Base-by-base conservation (phyloP, 92 coral and sea anemone genomes). In the Phenganax marumi region DNA sequence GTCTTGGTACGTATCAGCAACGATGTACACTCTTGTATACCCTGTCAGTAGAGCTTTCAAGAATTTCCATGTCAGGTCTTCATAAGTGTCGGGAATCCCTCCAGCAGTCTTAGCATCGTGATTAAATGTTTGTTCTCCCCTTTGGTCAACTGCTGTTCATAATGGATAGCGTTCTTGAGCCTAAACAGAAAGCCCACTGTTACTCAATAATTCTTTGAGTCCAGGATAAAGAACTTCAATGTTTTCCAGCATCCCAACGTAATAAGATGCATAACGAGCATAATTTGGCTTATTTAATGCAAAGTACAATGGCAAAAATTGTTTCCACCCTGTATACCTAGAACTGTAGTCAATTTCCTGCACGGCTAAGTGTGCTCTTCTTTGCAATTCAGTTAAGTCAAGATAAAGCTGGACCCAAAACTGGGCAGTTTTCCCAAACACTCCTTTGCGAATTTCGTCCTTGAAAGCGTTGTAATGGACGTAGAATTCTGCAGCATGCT, bases 391-490 rank as follows among this genome's bases (percentile, higher is more conserved):
- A 2, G n/a, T 49, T 19, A 73, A 11, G 21, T 73, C 77, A 23
- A 73, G 3, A 52, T 73, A 73, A 2, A 73, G 21, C 56, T 46
- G 54, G 0, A 73, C 10, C 79, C 60, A 73, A 19, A 73, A 73
- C 14, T 73, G 79, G 17, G 60, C 79, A n/a, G 79, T 52, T 73
- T 73, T 73, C 25, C 56, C 79, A 0, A 73, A 50, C 76, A 43
- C 54, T 0, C 54, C 56, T 0, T 47, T 50, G 3, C 52, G 3
- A 3, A 7, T 13, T 49, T 43, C 49, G 7, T 70, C 75, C 18
- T 39, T 70, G 75, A 24, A 49, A 16, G 51, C 5, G n/a, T 70
- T 3, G 51, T 70, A 17, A 3, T 70, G 2, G 2, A n/a, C 4
- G 6, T 26, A 70, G 12, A 70, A 5, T 6, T 10, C 47, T 39